These are phyloP conservation scores for Paedocypris micromegethes DNA, from an alignment of 2,797 vertebrate genomes.

Conservation along the genomic window DNA sequence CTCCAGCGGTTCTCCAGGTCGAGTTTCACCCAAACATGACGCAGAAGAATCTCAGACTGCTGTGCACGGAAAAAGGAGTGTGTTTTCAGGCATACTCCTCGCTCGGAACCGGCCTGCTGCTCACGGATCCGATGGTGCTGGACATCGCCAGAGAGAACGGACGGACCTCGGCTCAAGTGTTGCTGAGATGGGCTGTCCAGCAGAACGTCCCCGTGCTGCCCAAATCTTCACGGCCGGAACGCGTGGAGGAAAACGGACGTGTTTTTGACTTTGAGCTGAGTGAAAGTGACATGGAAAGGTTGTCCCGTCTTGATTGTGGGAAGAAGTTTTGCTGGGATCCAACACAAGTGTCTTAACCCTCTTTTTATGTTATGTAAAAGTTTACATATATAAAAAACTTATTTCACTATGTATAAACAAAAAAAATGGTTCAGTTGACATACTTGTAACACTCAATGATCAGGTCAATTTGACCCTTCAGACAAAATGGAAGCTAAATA, in stretches of 20 bases:
- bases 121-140: conserved; percentile 59
- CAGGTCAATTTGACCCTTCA: too few species aligned
- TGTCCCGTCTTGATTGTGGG: conserved; percentile 65
- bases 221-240: conserved; percentile 65
- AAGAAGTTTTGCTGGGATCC: conserved; percentile 74
- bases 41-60: conserved; percentile 63
- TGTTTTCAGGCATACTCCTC: conserved; percentile 79
- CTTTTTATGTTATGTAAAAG: too few species aligned
- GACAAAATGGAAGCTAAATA: too few species aligned
- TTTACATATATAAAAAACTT: too few species aligned
- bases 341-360: conserved; percentile 58
- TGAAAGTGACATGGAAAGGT: conserved; percentile 58
- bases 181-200: conserved; percentile 75
- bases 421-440: too few species aligned
- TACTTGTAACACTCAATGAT: too few species aligned
- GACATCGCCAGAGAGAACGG: conserved; percentile 58
- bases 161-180: conserved; percentile 69
- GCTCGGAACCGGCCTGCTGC: conserved; percentile 66
- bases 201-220: conserved; percentile 72
- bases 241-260: conserved; percentile 63
- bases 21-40: conserved; percentile 74
- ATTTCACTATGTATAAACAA: too few species aligned
- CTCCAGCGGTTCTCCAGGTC: conserved; percentile 74
- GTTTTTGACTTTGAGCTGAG: conserved; percentile 73
- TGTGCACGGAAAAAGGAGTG: conserved; percentile 65